Percentiles rank a stretch among this genome's conserved stretches.
These are phyloP conservation scores for Antheraea assamensis DNA, from an alignment of 2,888 invertebrate genomes.

Conservation along the genomic window DNA sequence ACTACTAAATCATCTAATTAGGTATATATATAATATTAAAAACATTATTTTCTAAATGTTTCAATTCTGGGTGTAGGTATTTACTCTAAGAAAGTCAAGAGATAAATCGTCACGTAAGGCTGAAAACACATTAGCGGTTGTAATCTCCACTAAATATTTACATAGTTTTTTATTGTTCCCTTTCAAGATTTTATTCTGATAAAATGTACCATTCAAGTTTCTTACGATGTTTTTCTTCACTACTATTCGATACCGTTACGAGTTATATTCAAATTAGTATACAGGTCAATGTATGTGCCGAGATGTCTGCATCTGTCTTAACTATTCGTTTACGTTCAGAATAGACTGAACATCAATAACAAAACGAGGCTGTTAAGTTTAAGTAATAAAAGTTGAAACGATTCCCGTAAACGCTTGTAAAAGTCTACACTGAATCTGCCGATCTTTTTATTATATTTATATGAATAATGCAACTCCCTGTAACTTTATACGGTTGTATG, in stretches of 20 bases:
- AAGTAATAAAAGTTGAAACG: slow-evolving; percentile 1
- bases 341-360: neutral
- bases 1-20: too few species aligned
- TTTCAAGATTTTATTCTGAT: neutral
- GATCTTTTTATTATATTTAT: neutral
- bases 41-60: neutral
- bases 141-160: neutral
- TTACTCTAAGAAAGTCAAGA: neutral
- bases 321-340: neutral
- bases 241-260: neutral
- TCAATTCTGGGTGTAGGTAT: neutral
- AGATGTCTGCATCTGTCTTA: neutral
- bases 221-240: neutral
- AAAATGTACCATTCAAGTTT: neutral
- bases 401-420: neutral
- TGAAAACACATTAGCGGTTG: too few species aligned
- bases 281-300: neutral
- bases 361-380: neutral
- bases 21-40: neutral
- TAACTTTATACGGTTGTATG: slow-evolving; percentile 28
- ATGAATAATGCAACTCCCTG: slow-evolving; percentile 3
- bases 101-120: neutral
- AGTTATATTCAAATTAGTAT: neutral
- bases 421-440: slow-evolving; percentile 25
- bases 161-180: neutral